A percentile compares a stretch with the other conserved stretches of the same genome.
Conservation (phyloP, 2,888 invertebrate genomes). For the Bibio marci region DNA sequence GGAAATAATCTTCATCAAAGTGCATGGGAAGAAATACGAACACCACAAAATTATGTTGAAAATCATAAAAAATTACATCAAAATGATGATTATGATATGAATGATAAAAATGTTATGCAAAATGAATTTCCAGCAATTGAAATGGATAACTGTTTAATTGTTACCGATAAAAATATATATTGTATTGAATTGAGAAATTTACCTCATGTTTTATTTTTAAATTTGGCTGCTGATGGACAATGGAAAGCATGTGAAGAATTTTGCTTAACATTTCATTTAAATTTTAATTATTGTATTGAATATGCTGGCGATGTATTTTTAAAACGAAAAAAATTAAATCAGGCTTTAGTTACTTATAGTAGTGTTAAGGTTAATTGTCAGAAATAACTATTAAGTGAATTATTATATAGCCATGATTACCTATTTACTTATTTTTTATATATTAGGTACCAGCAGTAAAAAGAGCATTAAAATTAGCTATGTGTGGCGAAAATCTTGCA, state of each 20-base stretch:
- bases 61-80: constrained; percentile 3
- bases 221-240: constrained; percentile 21
- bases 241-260: constrained; percentile 29
- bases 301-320: constrained; percentile 68
- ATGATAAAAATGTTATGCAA: constrained; percentile 26
- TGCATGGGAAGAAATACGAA: not conserved
- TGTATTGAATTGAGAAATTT: constrained; percentile 24
- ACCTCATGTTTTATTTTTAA: constrained; percentile 25
- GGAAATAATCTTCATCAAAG: not conserved
- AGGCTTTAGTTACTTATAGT: constrained; percentile 65
- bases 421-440: not conserved
- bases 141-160: constrained; percentile 28
- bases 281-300: constrained; percentile 37
- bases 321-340: constrained; percentile 51
- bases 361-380: constrained; percentile 42
- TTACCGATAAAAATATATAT: constrained; percentile 28
- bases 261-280: constrained; percentile 28
- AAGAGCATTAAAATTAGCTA: constrained; percentile 29
- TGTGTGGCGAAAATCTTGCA: constrained; percentile 28
- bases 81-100: constrained; percentile 19
- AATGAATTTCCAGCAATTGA: constrained; percentile 27
- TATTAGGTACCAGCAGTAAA: constrained; percentile 24
- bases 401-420: too few relatives aligned
- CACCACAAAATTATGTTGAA: constrained; percentile 2
- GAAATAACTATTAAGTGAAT: not conserved